Percentiles rank a stretch among this genome's conserved stretches.
Conservation (phyloP, 2,113 vertebrate genomes). For the Notothenia coriiceps region DNA sequence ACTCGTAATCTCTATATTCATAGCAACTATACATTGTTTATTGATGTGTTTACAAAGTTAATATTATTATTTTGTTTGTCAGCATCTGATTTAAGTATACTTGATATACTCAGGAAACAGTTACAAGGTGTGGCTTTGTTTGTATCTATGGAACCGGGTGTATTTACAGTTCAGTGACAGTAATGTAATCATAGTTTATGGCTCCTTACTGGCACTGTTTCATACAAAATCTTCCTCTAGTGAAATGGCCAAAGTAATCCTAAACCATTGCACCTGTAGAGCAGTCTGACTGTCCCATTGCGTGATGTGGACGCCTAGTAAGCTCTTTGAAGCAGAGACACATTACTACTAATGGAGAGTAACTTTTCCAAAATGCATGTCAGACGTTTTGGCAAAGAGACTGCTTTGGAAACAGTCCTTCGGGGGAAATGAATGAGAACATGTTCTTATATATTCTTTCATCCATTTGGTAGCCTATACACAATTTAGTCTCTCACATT, state of each 20-base stretch:
- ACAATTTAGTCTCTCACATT: conserved; percentile 31
- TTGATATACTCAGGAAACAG: too few relatives aligned
- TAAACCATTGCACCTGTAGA: conserved; percentile 17
- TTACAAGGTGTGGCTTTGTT: too few relatives aligned
- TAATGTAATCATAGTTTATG: conserved; percentile 5
- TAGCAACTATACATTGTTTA: not conserved
- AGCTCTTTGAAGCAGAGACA: not conserved
- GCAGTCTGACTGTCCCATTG: not conserved
- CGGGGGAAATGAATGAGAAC: conserved; percentile 17
- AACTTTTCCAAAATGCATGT: conserved; percentile 29
- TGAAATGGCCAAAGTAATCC: not conserved
- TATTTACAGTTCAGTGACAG: too few relatives aligned
- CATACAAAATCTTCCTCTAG: not conserved
- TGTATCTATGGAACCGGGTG: too few relatives aligned
- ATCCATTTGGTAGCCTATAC: conserved; percentile 37
- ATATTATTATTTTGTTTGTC: too few relatives aligned
- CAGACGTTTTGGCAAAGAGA: conserved; percentile 2
- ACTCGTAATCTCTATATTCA: not conserved
- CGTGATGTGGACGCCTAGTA: conserved; percentile 11
- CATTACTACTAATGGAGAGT: conserved; percentile 37
- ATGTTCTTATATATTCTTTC: conserved; percentile 28
- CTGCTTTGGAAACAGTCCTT: not conserved
- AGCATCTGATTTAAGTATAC: too few relatives aligned
- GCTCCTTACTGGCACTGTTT: conserved; percentile 7
- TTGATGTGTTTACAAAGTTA: too few relatives aligned